Base-by-base conservation (phyloP, 2,888 invertebrate genomes). In the Danaus chrysippus region DNA sequence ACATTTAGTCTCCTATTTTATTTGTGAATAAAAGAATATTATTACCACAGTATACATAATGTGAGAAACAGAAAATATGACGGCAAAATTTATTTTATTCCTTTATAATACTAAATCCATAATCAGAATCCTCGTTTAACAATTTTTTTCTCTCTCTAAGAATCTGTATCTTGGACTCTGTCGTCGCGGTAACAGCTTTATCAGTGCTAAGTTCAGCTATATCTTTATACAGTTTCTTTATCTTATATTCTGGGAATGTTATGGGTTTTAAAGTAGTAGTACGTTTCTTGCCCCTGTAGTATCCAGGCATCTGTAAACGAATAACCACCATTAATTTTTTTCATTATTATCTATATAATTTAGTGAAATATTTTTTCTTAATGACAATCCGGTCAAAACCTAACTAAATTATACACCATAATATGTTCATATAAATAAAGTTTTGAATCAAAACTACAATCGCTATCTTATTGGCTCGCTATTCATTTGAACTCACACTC, bases 231-330 rank as follows among this genome's bases (percentile, higher is more conserved):
- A 13, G 62, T 46, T 58, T 54, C 41, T 59, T 66, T n/a, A 62
- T 57, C 43, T 53, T 49, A 3, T 54, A 15, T 13, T 65, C 61
- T 6, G 65, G 61, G 53, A 65, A 63, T 0, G 57, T 59, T 12
- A 62, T 62, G 1, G 71, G 68, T 17, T 56, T 69, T 0, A 72
- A 67, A 0, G 81, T 77, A 0, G 84, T 84, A 0, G 82, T 82
- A 0, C 71, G 73, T 9, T 65, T 74, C 23, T 64, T 66, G 1
- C 73, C 79, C 2, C 72, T 73, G 70, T 84, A 83, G 73, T 86
- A 81, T 0, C 13, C 58, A 0, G 84, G 79, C 84, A 86, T 86
- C 87, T 86, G 75, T 10, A 54, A 19, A 46, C 54, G 57, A 11
- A 13, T 13, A 42, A 1, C 52, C 15, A 42, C 8, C 42, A 10